Base-by-base conservation (phyloP, 30 jellyfish, hydroid and myxozoan species). In the Turritopsis rubra region DNA sequence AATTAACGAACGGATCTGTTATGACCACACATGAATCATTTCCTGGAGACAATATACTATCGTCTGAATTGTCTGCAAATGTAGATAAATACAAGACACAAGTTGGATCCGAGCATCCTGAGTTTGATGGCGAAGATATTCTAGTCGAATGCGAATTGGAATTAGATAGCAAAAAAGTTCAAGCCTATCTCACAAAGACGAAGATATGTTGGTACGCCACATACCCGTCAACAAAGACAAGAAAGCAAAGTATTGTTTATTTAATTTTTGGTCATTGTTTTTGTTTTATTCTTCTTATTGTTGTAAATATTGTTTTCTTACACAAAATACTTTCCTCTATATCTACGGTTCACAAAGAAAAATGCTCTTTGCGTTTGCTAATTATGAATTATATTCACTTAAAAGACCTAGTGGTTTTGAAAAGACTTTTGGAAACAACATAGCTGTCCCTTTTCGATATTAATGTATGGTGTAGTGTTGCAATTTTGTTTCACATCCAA, bases 171-270 rank as follows among this genome's bases (percentile, higher is more conserved):
- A 52, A 80, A 53, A 26, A 52, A 27, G 41, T 70, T 23, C 25
- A 31, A 7, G 87, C 77, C 4, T 80, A 53, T 65, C 60, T 80
- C 26, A 80, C 87, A 8, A 19, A 53, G 4, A 31, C 29, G 16
- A 41, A 65, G 8, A 31, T 80, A 22, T 52, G 81, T 52, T 80
- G 87, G 87, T 53, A 53, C 20, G 81, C 53, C 21, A 30, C 87
- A 65, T 74, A 24, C 41, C 16, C 27, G 16, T 29, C 54, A 26
- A 26, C 82, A 0, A 74, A 26, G 21, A 74, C 60, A 24, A 26
- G 82, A 13, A 74, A 74, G 24, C 82, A 26, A 29, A 74, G 82
- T 74, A 74, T n/a, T n/a, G n/a, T n/a, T n/a, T n/a, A 41, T 41
- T 41, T 41, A 3, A 41, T 13, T 41, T 41, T 41, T 41, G n/a